Conservation (phyloP, 2,888 invertebrate species). For the Nephrotoma guestfalica region DNA sequence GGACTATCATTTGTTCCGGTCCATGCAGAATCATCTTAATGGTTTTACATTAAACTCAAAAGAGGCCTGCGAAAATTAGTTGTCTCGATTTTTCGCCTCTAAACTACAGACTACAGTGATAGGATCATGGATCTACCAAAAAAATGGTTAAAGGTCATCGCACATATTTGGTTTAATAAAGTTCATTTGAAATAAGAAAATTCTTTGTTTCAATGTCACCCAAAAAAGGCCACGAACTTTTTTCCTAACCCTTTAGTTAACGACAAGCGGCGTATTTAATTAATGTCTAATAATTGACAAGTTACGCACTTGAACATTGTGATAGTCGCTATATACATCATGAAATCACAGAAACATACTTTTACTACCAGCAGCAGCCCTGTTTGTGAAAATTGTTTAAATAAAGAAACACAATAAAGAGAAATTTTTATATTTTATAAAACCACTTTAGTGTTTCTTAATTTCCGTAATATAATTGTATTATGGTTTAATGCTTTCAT, state of each 20-base stretch:
- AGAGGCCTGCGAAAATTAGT: no score
- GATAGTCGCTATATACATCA: not conserved
- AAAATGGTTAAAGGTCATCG: no score
- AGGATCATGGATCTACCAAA: no score
- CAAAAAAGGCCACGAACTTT: no score
- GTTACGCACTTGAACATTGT: not conserved
- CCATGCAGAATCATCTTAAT: no score
- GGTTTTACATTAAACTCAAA: no score
- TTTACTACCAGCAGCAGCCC: not conserved
- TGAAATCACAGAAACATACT: not conserved
- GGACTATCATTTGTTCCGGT: no score
- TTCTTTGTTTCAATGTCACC: no score
- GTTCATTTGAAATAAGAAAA: no score
- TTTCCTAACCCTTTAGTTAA: not conserved
- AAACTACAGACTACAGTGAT: no score
- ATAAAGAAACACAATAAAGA: not conserved
- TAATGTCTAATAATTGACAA: not conserved
- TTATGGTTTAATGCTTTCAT: not conserved
- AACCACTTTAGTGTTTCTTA: not conserved
- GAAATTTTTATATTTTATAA: not conserved
- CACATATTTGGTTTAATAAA: no score
- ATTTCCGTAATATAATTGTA: not conserved
- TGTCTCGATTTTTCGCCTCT: no score
- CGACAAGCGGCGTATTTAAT: not conserved
- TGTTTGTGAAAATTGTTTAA: not conserved